phyloP scores from a whole-genome alignment of 2,113 vertebrate genomes.

The Triplophysa siluroides region DNA sequence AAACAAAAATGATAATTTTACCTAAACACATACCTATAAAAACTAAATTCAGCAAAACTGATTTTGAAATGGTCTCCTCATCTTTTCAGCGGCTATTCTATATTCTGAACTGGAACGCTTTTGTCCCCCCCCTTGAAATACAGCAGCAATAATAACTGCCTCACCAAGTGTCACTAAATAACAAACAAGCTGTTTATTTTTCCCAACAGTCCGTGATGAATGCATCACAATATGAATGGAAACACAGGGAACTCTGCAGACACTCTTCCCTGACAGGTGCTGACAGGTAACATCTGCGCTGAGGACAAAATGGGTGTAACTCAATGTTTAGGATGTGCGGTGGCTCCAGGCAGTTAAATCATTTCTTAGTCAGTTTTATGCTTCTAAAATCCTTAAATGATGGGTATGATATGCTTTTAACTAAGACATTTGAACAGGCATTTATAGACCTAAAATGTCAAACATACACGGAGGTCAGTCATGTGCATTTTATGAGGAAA shows the following conservation, averaged over 20 bases:
- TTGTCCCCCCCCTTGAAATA: no score
- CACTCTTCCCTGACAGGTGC: constrained; percentile 24
- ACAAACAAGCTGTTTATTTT: not conserved
- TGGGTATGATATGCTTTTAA: not conserved
- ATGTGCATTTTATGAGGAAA: constrained; percentile 15
- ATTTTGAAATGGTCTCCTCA: no score
- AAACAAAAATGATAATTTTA: no score
- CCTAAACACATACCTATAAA: no score
- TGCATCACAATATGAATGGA: not conserved
- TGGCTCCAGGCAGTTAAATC: constrained; percentile 7
- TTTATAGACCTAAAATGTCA: not conserved
- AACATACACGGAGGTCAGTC: not conserved
- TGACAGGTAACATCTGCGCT: constrained; percentile 47
- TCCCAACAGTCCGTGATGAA: not conserved
- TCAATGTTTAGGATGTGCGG: not conserved
- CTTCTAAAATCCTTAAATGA: not conserved
- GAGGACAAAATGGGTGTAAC: constrained; percentile 17
- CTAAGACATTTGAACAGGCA: not conserved
- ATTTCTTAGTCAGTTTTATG: not conserved
- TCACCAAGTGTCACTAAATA: not conserved
- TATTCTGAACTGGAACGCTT: no score
- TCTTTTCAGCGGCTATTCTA: no score
- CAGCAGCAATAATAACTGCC: no score
- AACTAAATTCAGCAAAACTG: no score
- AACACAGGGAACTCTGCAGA: not conserved